Evolutionary conservation across 2,113 vertebrate genomes (phyloP), one percentile per base, ranked within the genome.

Genomic region (Apodemus sylvaticus): DNA sequence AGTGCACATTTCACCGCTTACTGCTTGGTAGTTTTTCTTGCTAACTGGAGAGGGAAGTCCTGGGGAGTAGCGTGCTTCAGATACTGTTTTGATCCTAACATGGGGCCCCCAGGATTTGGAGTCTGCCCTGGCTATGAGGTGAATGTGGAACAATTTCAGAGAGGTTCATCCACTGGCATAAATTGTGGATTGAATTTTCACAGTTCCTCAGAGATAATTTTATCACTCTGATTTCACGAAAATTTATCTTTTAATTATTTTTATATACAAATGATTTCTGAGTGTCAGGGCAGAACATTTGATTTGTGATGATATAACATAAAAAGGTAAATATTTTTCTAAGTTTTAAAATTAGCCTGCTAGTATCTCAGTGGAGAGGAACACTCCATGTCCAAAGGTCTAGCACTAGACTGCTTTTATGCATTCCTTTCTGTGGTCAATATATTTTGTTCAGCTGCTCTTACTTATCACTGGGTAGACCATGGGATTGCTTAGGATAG

Each of bases 201-300:
- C 34, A 48, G 26, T 6, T 5, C 34, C 78, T 91, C 36, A 34
- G 94, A 86, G 39, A 68, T 86, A 22, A 29, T 22, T 60, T 31
- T 20, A 31, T 71, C 51, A 66, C 66, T 60, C 26, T 71, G 26
- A 29, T 82, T 12, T 91, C 78, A 24, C 4, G 55, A 86, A 89
- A 94, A 73, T 73, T 94, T 48, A 79, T 39, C 36, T 20, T 89
- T 83, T 86, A 66, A 86, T 73, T 97, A 92, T 93, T 95, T 95
- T 94, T 48, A 45, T 62, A 58, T 96, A 92, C 39, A 91, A 95
- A 83, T 95, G 73, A 20, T 22, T 73, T 76, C 34, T 71, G 20
- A 92, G 26, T 24, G n/a, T 42, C 48, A 58, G 55, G 26, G n/a
- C 31, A 83, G 89, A 74, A 4, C 42, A 36, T 86, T 68, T 89